A percentile compares a stretch with the other conserved stretches of the same genome.
These are phyloP conservation scores for Scophthalmus maximus DNA, from an alignment of 2,113 vertebrate species.

Conservation along the genomic window DNA sequence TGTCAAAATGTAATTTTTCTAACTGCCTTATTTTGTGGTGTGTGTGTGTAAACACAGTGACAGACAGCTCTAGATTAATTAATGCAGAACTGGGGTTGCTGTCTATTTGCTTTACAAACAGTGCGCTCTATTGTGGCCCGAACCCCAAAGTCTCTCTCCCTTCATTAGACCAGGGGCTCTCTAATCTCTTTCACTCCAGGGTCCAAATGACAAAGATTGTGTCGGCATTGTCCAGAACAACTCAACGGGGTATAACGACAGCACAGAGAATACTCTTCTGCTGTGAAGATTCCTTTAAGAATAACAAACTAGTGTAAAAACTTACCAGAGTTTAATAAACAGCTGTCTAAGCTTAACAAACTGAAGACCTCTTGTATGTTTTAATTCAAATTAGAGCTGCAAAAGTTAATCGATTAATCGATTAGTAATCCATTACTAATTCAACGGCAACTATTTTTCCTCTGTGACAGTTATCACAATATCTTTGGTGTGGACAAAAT, in stretches of 20 bases:
- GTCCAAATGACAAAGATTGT: conserved; percentile 35
- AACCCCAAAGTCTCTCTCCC: conserved; percentile 20
- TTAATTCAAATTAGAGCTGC: no score
- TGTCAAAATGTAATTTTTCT: conserved; percentile 7
- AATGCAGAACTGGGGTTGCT: conserved; percentile 15
- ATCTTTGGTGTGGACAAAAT: no score
- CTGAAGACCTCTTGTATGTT: background rate
- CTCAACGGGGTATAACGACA: background rate
- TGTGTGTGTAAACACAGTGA: background rate
- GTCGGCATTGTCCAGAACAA: background rate
- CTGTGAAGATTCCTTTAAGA: no score
- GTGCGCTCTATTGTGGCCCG: conserved; percentile 9
- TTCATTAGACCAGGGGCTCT: conserved; percentile 2
- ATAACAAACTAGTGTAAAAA: no score
- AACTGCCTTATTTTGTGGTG: background rate
- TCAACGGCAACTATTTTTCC: no score
- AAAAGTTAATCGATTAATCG: no score
- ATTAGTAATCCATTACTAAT: no score
- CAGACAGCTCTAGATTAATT: conserved; percentile 22
- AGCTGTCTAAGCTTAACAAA: background rate
- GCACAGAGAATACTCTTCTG: background rate
- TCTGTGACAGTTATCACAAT: no score
- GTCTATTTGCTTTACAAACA: conserved; percentile 50
- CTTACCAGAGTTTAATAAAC: background rate
- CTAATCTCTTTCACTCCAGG: conserved; percentile 36